phyloP scores from a whole-genome alignment of 2,797 vertebrate species.

The Lepidocolaptes lacrymiger region DNA sequence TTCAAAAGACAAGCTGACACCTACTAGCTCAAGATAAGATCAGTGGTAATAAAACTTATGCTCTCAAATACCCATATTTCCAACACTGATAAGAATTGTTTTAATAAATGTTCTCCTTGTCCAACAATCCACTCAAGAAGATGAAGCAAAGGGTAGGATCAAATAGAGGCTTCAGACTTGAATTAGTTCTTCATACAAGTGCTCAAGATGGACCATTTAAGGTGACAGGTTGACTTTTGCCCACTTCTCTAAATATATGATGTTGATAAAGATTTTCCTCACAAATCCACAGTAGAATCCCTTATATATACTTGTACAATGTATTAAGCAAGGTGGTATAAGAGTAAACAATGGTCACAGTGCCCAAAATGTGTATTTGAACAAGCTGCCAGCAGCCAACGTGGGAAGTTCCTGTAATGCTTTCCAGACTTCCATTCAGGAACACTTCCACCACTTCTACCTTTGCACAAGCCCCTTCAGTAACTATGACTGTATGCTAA shows the following conservation, averaged over 20 bases:
- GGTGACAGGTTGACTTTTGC: not conserved
- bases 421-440: not conserved
- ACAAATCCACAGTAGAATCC: not conserved
- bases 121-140: not conserved
- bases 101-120: not conserved
- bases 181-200: not conserved
- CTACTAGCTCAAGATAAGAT: not conserved
- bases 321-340: not conserved
- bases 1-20: not conserved
- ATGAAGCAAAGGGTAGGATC: not conserved
- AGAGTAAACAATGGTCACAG: not conserved
- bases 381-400: not conserved
- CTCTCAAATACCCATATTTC: not conserved
- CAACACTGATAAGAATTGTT: not conserved
- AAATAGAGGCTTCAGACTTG: not conserved
- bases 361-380: not conserved
- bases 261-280: not conserved
- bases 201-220: not conserved
- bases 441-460: not conserved
- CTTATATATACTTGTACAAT: not conserved
- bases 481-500: not conserved
- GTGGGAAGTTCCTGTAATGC: not conserved
- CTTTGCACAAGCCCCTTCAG: not conserved
- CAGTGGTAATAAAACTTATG: not conserved
- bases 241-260: not conserved